These are phyloP conservation scores for Amyelois transitella DNA, from an alignment of 1,140 invertebrate genomes.

Conservation along the genomic window DNA sequence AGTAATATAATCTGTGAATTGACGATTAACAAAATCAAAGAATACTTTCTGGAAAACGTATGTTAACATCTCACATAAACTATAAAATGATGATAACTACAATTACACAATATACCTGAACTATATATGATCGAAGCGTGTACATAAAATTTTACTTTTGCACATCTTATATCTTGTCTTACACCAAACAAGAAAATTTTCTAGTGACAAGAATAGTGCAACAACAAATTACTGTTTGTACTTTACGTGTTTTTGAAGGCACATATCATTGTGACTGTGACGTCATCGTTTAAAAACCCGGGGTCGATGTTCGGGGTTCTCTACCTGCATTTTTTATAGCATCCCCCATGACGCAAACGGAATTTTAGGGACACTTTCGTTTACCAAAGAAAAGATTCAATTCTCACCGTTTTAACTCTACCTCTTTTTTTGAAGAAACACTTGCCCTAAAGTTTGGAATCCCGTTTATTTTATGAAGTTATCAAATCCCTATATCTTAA, in stretches of 20 bases:
- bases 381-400: slow-evolving; percentile 10
- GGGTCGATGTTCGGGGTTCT: slow-evolving; percentile 64
- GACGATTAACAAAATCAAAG: too few relatives aligned
- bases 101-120: too few relatives aligned
- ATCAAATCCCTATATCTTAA: not conserved
- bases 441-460: not conserved
- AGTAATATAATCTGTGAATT: not conserved
- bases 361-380: slow-evolving; percentile 33
- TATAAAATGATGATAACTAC: too few relatives aligned
- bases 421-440: not conserved
- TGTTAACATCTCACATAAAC: too few relatives aligned
- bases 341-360: slow-evolving; percentile 51
- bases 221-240: too few relatives aligned
- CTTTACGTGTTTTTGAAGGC: slow-evolving; percentile 34
- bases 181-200: too few relatives aligned
- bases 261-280: slow-evolving; percentile 35
- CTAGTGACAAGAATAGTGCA: too few relatives aligned
- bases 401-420: slow-evolving; percentile 6
- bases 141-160: too few relatives aligned
- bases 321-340: slow-evolving; percentile 71
- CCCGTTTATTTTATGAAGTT: not conserved
- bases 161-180: too few relatives aligned
- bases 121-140: too few relatives aligned
- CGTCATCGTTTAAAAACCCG: slow-evolving; percentile 52
- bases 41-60: too few relatives aligned